phyloP scores from a whole-genome alignment of 2,797 vertebrate genomes.

The Aphelocoma californica region DNA sequence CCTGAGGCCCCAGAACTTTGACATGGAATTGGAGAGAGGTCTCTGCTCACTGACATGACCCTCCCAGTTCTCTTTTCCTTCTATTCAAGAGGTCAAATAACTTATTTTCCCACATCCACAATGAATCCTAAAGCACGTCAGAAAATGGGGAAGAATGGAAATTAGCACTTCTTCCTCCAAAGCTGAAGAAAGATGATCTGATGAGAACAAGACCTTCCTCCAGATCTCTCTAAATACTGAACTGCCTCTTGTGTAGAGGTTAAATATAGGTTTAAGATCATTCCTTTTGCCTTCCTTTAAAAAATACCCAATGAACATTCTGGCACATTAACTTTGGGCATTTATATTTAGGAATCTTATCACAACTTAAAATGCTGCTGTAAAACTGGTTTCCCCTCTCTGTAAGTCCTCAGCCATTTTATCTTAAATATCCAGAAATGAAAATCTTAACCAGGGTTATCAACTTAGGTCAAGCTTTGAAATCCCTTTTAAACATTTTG shows the following conservation, averaged over 20 bases:
- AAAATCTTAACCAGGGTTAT: not conserved
- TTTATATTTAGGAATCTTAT: not conserved
- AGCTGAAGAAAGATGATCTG: not conserved
- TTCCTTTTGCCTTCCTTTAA: not conserved
- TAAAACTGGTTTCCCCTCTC: not conserved
- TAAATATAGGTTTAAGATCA: not conserved
- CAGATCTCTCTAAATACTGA: not conserved
- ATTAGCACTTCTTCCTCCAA: not conserved
- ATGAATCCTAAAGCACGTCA: not conserved
- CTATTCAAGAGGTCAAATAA: not conserved
- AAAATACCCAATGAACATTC: not conserved
- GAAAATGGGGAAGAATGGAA: not conserved
- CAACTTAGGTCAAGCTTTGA: not conserved
- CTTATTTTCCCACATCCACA: not conserved
- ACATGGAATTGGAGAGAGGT: no score
- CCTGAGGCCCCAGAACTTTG: accelerated
- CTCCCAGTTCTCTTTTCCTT: not conserved
- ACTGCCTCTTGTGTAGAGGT: not conserved
- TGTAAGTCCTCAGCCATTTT: not conserved
- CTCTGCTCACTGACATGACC: no score
- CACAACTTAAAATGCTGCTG: not conserved
- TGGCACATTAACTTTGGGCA: not conserved
- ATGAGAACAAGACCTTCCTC: not conserved
- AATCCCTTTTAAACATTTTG: not conserved
- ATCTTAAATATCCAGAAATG: not conserved